Evolutionary conservation across 2,113 vertebrate genomes (phyloP), one percentile per base, ranked within the genome.

Genomic region (Nansenia antarctica): DNA sequence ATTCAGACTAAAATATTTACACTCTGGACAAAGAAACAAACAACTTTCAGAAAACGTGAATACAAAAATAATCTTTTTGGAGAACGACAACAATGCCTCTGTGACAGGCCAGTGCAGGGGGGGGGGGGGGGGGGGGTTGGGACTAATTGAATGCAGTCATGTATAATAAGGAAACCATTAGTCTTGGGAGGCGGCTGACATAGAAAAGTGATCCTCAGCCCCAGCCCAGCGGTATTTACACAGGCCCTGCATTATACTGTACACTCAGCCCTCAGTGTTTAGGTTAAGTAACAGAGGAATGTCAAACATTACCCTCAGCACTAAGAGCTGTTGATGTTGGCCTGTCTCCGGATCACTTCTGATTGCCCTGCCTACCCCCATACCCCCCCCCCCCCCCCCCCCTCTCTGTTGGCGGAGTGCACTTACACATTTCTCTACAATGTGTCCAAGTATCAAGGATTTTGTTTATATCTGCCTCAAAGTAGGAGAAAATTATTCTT

Each of bases 241-340:
- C 82, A 89, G 74, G 69, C 30, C 76, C 54, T 45, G 76, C 78
- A 80, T 87, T 81, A 80, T 73, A 85, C 78, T 75, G 83, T 83
- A 82, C 73, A 73, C 80, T 79, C 68, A 64, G 85, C 87, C 82
- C 83, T 72, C 70, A 15, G 82, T 89, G 84, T 90, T 90, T 88
- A 82, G 87, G 81, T 87, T 82, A 88, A 89, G 88, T 84, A 86
- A 91, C 80, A 74, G 74, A 81, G 81, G 88, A 91, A 86, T 86
- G 88, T 90, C 87, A 90, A 89, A 89, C 88, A 87, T 86, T 83
- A 86, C 84, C 71, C 77, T 68, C 83, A 67, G 81, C 81, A 78
- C 79, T 87, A 76, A 88, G 82, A 86, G 87, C 82, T 91, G 88
- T 90, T 92, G 87, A 87, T 86, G 82, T 87, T 91, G 89, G 87